These are phyloP conservation scores for Ennomos fuscantarius DNA, from an alignment of 2,888 invertebrate species.

Conservation along the genomic window DNA sequence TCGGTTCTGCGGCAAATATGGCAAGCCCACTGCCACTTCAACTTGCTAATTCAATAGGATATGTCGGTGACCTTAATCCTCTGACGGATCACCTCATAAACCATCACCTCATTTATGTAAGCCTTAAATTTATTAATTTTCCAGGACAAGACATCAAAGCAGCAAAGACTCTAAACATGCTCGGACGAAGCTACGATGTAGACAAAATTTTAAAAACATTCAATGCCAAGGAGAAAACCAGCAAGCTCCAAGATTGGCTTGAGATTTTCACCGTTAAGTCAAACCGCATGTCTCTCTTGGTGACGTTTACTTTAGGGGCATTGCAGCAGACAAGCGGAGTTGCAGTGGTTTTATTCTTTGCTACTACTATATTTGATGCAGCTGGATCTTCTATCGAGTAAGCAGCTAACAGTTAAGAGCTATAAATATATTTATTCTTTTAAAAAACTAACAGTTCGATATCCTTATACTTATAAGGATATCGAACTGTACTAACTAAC, in stretches of 20 bases:
- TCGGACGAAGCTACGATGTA: slow-evolving; percentile 48
- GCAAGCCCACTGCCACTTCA: too few relatives aligned
- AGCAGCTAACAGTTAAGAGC: not conserved
- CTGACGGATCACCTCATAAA: too few relatives aligned
- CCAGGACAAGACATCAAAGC: slow-evolving; percentile 49
- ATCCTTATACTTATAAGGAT: too few relatives aligned
- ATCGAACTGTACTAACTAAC: too few relatives aligned
- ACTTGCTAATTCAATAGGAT: too few relatives aligned
- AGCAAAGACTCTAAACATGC: slow-evolving; percentile 46
- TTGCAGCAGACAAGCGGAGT: slow-evolving; percentile 55
- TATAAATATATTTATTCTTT: not conserved
- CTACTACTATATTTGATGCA: slow-evolving; percentile 52
- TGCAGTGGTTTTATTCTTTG: slow-evolving; percentile 48
- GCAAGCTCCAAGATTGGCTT: slow-evolving; percentile 35
- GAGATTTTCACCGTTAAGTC: slow-evolving; percentile 47
- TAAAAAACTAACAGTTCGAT: too few relatives aligned
- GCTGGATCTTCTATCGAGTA: slow-evolving; percentile 48
- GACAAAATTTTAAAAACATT: slow-evolving; percentile 39
- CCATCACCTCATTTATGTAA: too few relatives aligned
- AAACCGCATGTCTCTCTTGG: slow-evolving; percentile 52
- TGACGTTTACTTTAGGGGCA: slow-evolving; percentile 46
- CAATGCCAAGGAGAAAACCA: slow-evolving; percentile 23
- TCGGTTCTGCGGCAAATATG: too few relatives aligned
- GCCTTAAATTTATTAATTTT: slow-evolving; percentile 13
- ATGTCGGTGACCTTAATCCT: too few relatives aligned